These are phyloP conservation scores for Lottia gigantea DNA, from an alignment of 2,888 invertebrate species.

Conservation along the genomic window DNA sequence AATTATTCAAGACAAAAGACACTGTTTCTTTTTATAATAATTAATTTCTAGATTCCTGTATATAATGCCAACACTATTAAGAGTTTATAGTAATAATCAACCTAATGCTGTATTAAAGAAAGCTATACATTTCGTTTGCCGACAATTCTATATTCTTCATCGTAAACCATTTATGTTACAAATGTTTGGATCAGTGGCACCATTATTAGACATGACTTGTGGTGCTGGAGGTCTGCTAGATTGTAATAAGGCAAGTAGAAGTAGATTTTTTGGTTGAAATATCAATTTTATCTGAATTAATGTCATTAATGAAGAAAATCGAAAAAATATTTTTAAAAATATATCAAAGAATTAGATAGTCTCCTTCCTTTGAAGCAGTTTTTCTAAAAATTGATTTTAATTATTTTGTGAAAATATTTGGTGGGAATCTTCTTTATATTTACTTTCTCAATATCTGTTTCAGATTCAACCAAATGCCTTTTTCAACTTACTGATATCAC, in stretches of 20 bases:
- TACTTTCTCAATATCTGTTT: background rate
- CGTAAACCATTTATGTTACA: slow-evolving; percentile 94
- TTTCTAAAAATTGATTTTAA: too few relatives aligned
- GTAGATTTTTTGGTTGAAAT: too few relatives aligned
- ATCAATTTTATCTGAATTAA: too few relatives aligned
- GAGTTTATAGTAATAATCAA: slow-evolving; percentile 97
- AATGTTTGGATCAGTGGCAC: slow-evolving; percentile 98
- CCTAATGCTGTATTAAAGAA: slow-evolving; percentile 94
- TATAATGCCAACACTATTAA: slow-evolving; percentile 96
- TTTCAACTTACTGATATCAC: slow-evolving; percentile 88
- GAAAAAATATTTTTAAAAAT: too few relatives aligned
- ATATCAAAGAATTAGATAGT: too few relatives aligned
- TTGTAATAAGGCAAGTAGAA: slow-evolving; percentile 57
- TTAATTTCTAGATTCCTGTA: slow-evolving; percentile 80
- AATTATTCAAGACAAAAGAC: too few relatives aligned
- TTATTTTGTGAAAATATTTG: too few relatives aligned
- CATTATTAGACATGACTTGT: slow-evolving; percentile 83
- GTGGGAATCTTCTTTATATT: too few relatives aligned
- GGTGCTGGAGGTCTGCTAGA: slow-evolving; percentile 52
- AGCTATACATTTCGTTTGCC: slow-evolving; percentile 97
- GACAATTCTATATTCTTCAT: slow-evolving; percentile 97
- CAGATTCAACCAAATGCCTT: slow-evolving; percentile 69
- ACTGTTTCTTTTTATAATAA: background rate
- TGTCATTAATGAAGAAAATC: too few relatives aligned
- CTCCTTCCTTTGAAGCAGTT: too few relatives aligned